Conservation (phyloP, 2,888 invertebrate genomes). For the Ichneumoninae sp. region DNA sequence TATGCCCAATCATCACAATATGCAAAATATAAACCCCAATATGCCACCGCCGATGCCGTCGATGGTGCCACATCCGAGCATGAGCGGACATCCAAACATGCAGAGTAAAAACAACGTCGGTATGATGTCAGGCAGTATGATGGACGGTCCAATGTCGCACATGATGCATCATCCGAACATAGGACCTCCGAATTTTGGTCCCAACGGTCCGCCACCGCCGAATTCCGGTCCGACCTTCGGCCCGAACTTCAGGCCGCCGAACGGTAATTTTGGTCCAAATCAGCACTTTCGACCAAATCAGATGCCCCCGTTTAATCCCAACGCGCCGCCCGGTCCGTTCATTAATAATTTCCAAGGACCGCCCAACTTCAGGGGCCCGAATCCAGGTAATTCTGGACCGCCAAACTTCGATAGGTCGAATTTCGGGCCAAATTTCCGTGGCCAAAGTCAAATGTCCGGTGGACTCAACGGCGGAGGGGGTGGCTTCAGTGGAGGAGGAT, state of each 20-base stretch:
- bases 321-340: conserved; percentile 72
- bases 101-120: conserved; percentile 68
- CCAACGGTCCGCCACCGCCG: conserved; percentile 77
- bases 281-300: conserved; percentile 79
- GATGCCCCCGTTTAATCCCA: conserved; percentile 77
- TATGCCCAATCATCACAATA: conserved; percentile 78
- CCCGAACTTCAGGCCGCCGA: conserved; percentile 75
- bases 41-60: conserved; percentile 76
- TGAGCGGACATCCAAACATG: conserved; percentile 75
- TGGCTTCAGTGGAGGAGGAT: conserved; percentile 54
- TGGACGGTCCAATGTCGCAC: conserved; percentile 77
- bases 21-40: conserved; percentile 80
- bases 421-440: conserved; percentile 78
- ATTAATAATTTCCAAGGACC: conserved; percentile 77
- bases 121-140: conserved; percentile 65
- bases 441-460: conserved; percentile 71
- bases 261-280: conserved; percentile 79
- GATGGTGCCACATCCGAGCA: conserved; percentile 75
- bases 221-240: conserved; percentile 76
- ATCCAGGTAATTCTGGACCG: conserved; percentile 72
- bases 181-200: conserved; percentile 79
- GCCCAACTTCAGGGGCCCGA: conserved; percentile 79
- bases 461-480: conserved; percentile 68
- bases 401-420: conserved; percentile 79
- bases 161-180: conserved; percentile 79